Base-by-base conservation (phyloP, 2,888 invertebrate genomes). In the Ecliptopera silaceata region DNA sequence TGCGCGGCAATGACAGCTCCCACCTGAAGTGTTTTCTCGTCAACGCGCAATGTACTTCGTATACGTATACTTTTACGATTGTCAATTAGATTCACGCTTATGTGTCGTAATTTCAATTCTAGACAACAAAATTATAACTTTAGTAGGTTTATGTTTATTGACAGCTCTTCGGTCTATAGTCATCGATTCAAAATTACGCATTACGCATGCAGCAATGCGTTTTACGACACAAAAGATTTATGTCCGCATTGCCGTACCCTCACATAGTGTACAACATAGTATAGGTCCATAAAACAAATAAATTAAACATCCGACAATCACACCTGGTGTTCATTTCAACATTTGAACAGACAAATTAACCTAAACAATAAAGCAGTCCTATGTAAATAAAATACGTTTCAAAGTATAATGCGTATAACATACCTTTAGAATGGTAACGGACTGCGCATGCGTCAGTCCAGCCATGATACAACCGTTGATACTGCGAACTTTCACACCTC, bases 401-500 rank as follows among this genome's bases (percentile, higher is more conserved):
- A 36, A 36, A 36, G 36, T 15, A 13, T 13, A 36, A 12, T 36
- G 36, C 36, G 36, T 36, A 15, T 36, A 26, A 8, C 39, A 34
- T 13, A 96, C 96, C 93, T 98, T 98, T 43, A 98, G 93, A 70
- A 97, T 95, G 69, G 95, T 93, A 69, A 97, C 94, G 68, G 98
- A 97, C 82, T 97, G 96, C 36, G 95, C 93, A 81, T 98, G 98
- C 32, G 96, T 97, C 57, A 98, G 91, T 45, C 96, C 97, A 65
- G 94, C 92, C 92, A 97, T 96, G 72, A 93, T 93, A 79, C 94
- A 93, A 39, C 97, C 97, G 80, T 98, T 98, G 67, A 98, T 97
- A 69, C 97, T 96, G 68, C 97, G 89, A 63, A 98, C 95, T 81
- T 97, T 94, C 77, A 97, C 97, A 12, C 98, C 97, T 75, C 96